Base-by-base conservation (phyloP, 2,888 invertebrate genomes). In the Cabera pusaria region DNA sequence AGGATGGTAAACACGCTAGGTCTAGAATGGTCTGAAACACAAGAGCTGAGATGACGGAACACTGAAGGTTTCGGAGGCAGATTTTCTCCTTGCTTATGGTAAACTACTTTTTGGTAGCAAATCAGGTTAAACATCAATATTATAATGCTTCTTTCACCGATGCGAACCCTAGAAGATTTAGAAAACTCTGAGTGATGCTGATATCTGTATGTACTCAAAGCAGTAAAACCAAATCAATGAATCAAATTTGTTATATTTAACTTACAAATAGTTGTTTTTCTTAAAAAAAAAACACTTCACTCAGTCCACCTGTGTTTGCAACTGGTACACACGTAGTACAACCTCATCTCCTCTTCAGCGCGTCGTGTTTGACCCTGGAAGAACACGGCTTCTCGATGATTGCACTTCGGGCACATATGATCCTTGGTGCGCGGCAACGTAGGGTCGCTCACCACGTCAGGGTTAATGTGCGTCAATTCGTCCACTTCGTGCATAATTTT, bases 401-500 rank as follows among this genome's bases (percentile, higher is more conserved):
- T 93, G 80, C 99, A 99, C 73, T 97, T 96, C 0, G 99, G 98
- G 75, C 99, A 99, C 38, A 97, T 96, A 82, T 99, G 99, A 64
- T 99, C 98, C 75, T 98, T 98, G 0, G 99, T 99, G 52, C 98
- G 92, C 0, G 99, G 99, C 44, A 99, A 84, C 0, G 99, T 99
- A 2, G 99, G 99, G 74, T 99, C 99, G 24, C 98, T 97, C 49
- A 98, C 97, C 0, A 99, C 99, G 77, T 99, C 99, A 0, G 98
- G 96, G 34, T 98, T 97, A 61, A 99, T 99, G 79, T 99, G 99
- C 0, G 98, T 99, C 60, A 99, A 83, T 86, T 99, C 99, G 80
- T 98, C 98, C 45, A 99, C 98, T 94, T 99, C 99, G 93, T 99
- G 99, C 93, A 98, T 98, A 91, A 99, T 98, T 92, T 99, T 99